These are phyloP conservation scores for Nemapogon koenigi DNA, from an alignment of 2,888 invertebrate genomes.

Conservation along the genomic window DNA sequence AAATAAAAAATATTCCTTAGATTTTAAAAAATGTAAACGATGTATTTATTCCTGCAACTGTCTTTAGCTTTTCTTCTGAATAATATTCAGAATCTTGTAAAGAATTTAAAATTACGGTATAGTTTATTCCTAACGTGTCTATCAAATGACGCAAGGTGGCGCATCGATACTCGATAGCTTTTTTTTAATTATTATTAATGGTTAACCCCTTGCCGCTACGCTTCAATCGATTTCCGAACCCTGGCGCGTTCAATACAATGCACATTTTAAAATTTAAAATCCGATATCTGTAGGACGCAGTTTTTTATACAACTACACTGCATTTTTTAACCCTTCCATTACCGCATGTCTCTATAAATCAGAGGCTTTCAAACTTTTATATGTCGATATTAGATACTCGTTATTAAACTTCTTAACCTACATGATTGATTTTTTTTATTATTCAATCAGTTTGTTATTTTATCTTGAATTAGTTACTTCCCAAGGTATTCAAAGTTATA, in stretches of 20 bases:
- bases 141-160: slow-evolving; percentile 43
- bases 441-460: too few species aligned
- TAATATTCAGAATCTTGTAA: too few species aligned
- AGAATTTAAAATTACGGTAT: too few species aligned
- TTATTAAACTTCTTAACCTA: too few species aligned
- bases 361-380: slow-evolving; percentile 33
- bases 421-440: too few species aligned
- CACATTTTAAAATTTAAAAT: slow-evolving; percentile 66
- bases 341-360: slow-evolving; percentile 36
- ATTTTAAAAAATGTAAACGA: too few species aligned
- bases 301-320: slow-evolving; percentile 59
- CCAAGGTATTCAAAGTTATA: slow-evolving; percentile 5
- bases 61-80: too few species aligned
- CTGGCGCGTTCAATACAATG: slow-evolving; percentile 52
- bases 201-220: slow-evolving; percentile 54
- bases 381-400: neutral
- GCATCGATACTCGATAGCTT: slow-evolving; percentile 44
- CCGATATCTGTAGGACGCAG: slow-evolving; percentile 55
- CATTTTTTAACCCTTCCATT: slow-evolving; percentile 63
- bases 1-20: too few species aligned
- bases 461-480: too few species aligned
- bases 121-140: too few species aligned
- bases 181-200: slow-evolving; percentile 47
- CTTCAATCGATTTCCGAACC: slow-evolving; percentile 59
- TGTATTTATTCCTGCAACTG: too few species aligned